phyloP scores from a whole-genome alignment of 2,113 vertebrate species.

The Microcebus jonahi region DNA sequence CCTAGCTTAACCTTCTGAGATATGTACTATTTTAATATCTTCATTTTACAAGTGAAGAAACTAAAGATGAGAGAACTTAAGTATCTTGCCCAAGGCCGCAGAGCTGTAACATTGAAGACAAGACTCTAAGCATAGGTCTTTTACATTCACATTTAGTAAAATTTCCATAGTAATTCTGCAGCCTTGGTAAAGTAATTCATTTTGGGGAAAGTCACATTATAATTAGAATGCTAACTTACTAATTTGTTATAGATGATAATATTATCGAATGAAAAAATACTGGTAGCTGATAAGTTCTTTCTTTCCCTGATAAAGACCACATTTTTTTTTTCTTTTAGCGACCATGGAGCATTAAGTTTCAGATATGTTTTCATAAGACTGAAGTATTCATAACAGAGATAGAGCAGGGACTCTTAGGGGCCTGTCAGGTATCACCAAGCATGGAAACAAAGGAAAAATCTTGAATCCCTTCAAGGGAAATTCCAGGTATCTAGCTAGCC shows the following conservation, averaged over 20 bases:
- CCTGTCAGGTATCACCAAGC: no score
- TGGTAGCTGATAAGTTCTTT: not conserved
- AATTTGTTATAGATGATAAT: not conserved
- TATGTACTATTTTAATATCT: not conserved
- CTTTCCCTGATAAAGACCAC: not conserved
- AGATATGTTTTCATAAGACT: not conserved
- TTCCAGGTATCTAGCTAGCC: no score
- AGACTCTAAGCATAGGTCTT: not conserved
- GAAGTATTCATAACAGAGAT: not conserved
- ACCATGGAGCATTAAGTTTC: not conserved
- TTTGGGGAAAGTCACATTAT: not conserved
- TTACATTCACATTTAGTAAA: not conserved
- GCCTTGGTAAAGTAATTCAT: not conserved
- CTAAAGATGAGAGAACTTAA: not conserved
- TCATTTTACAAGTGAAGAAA: not conserved
- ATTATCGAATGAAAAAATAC: conserved; percentile 22
- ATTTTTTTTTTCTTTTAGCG: not conserved
- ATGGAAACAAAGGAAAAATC: no score
- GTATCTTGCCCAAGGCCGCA: not conserved
- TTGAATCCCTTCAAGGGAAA: no score
- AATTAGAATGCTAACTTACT: not conserved
- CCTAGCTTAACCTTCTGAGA: not conserved
- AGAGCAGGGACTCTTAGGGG: no score
- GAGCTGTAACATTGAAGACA: not conserved
- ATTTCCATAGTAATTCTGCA: not conserved